phyloP scores from a whole-genome alignment of 2,113 vertebrate species.

The Typhlomys cinereus region DNA sequence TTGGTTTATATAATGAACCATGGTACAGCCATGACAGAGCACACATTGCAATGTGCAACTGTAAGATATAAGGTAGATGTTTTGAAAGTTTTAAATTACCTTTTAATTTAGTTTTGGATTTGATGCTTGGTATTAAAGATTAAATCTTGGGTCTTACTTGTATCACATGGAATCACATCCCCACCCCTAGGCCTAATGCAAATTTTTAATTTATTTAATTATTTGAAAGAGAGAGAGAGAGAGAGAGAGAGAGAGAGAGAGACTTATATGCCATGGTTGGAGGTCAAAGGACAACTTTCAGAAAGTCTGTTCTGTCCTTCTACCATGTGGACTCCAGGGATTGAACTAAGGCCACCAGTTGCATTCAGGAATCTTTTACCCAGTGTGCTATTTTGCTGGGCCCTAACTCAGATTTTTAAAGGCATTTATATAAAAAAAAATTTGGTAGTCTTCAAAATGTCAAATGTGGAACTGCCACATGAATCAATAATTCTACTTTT shows the following conservation, averaged over 20 bases:
- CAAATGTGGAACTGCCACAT: background rate
- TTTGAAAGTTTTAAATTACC: constrained; percentile 64
- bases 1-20: constrained; percentile 69
- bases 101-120: constrained; percentile 17
- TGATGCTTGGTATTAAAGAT: background rate
- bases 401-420: constrained; percentile 46
- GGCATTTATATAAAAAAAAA: background rate
- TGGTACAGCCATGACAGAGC: constrained; percentile 62
- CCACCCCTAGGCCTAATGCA: background rate
- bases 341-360: no score
- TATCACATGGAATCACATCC: background rate
- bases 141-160: background rate
- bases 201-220: no score
- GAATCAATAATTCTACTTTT: background rate
- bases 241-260: no score
- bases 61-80: constrained; percentile 58
- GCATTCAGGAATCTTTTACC: no score
- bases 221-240: no score
- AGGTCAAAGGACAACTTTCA: no score
- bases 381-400: no score
- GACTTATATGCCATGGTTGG: no score
- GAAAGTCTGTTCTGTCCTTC: no score
- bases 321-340: no score
- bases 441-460: constrained; percentile 31
- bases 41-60: constrained; percentile 65